Base-by-base conservation (phyloP, 2,888 invertebrate genomes). In the Lochmaea crataegi region DNA sequence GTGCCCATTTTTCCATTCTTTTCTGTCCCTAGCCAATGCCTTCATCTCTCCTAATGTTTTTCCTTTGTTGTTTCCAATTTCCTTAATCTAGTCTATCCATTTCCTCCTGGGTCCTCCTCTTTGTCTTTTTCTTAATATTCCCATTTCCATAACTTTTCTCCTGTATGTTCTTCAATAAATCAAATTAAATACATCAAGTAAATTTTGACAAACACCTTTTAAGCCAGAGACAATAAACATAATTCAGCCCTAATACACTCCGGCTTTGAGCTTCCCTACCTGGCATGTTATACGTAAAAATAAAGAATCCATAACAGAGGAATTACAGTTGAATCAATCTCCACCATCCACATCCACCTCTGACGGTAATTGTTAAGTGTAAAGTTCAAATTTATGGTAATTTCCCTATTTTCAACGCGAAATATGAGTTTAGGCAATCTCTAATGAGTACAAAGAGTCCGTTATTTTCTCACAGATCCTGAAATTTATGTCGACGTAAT, bases 401-500 rank as follows among this genome's bases (percentile, higher is more conserved):
- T 70, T 64, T 65, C 64, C 70, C 70, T 64, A 70, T 70, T 70
- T 70, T 38, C 64, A 22, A 32, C 10, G 70, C 57, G 57, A 65
- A 70, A 70, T 70, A 70, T 70, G 70, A 70, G 70, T 70, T 70
- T 57, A 70, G 57, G 70, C 70, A 70, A 70, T 70, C 70, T 70
- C 70, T 70, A 70, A 70, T 70, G 75, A 67, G 73, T 71, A 61
- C 73, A 71, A 71, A 73, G 71, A 73, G 69, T 76, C 70, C 70
- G 75, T 73, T 74, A 72, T 68, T 71, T 71, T 70, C 74, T 61
- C 64, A 60, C 75, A 70, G 76, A 75, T 71, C 76, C 76, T 72
- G 57, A 72, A 76, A 76, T 76, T 76, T 76, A 76, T 76, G 60
- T 73, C 75, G 71, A 71, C 73, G 73, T 85, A 84, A 84, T 86